Evolutionary conservation across 2,113 vertebrate genomes (phyloP).

Genomic region (Nicator chloris): DNA sequence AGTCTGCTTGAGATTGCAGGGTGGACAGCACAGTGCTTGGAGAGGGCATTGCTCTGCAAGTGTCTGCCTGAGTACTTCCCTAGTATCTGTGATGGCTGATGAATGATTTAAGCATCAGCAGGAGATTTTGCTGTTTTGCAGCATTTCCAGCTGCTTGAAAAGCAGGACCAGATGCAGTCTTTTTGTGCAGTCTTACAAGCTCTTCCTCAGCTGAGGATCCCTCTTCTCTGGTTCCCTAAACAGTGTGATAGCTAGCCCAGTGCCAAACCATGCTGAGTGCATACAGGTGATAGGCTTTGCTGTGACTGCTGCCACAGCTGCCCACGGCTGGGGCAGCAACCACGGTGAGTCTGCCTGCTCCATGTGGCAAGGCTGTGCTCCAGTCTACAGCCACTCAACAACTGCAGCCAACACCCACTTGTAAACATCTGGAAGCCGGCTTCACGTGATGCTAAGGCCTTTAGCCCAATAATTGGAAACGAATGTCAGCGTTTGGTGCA

Average conservation of each 20-base stretch:
- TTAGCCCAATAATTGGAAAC: neutral
- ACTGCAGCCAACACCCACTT: neutral
- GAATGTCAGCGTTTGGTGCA: neutral
- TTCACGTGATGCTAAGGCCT: neutral
- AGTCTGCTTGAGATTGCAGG: neutral
- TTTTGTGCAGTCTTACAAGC: neutral
- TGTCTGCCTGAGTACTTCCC: neutral
- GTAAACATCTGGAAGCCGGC: neutral
- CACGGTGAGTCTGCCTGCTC: neutral
- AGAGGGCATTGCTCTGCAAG: neutral
- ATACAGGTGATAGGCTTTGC: neutral
- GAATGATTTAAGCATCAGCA: neutral
- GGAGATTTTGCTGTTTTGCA: neutral
- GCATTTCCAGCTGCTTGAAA: neutral
- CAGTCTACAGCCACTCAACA: neutral
- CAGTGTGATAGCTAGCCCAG: rapidly evolving
- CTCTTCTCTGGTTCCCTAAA: rapidly evolving
- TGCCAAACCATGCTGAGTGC: neutral
- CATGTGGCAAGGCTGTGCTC: rapidly evolving
- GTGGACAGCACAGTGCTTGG: neutral
- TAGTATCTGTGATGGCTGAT: neutral
- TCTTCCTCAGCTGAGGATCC: neutral
- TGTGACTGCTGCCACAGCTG: neutral
- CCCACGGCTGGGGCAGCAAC: neutral
- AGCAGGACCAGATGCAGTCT: neutral